These are phyloP conservation scores for Agelas oroides DNA, from an alignment of 37 sponge, comb jelly and placozoan species.

Conservation along the genomic window DNA sequence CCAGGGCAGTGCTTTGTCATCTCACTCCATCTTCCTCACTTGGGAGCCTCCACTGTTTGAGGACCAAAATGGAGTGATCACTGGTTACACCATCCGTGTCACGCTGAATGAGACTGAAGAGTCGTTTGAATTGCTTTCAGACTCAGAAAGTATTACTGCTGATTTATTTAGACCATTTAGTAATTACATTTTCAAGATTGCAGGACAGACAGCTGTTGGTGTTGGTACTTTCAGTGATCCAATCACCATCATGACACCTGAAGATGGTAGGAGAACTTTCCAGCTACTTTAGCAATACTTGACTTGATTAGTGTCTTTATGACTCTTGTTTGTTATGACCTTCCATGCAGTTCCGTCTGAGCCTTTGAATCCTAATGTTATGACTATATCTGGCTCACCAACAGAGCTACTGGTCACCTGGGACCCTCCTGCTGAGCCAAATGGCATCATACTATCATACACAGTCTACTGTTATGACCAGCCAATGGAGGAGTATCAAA, in stretches of 20 bases:
- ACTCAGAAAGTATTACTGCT: not conserved
- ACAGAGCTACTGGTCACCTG: not conserved
- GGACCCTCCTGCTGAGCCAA: not conserved
- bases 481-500: too few species aligned
- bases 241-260: conserved; percentile 5
- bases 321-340: too few species aligned
- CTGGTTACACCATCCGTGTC: conserved; percentile 5
- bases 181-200: conserved; percentile 17
- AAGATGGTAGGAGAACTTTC: conserved; percentile 25
- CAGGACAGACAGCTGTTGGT: conserved; percentile 43
- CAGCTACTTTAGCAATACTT: too few species aligned
- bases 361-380: not conserved
- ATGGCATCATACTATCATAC: conserved; percentile 3
- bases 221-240: conserved; percentile 13
- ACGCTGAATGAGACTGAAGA: not conserved
- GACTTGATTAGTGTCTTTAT: too few species aligned
- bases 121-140: not conserved
- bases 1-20: not conserved
- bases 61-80: conserved; percentile 35
- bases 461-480: not conserved
- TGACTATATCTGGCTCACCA: not conserved
- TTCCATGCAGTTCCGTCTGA: not conserved
- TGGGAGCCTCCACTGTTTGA: conserved; percentile 22
- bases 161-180: conserved; percentile 26
- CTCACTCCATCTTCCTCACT: not conserved